Evolutionary conservation across 1,140 invertebrate genomes (phyloP).

Genomic region (Drosophila repletoides): DNA sequence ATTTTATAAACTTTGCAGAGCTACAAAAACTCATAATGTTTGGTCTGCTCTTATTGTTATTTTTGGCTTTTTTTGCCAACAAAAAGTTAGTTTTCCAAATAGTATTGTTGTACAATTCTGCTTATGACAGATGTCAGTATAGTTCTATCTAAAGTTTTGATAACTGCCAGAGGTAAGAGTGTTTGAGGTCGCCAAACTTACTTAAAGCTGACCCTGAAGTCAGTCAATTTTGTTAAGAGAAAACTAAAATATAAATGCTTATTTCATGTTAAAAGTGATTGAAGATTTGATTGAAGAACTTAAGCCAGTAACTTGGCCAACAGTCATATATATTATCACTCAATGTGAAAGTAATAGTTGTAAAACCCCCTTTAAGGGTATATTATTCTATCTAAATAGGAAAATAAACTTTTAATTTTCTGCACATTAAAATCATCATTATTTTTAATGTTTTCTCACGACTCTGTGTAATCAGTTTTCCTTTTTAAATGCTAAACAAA

Average conservation of each 20-base stretch:
- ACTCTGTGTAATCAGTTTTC: background rate
- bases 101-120: conserved; percentile 23
- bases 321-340: no score
- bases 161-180: conserved; percentile 20
- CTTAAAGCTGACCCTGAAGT: background rate
- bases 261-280: no score
- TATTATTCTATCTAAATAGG: no score
- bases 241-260: no score
- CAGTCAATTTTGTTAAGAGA: conserved; percentile 4
- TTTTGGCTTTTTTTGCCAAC: conserved; percentile 9
- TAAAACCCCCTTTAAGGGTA: no score
- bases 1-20: conserved; percentile 31
- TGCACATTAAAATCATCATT: background rate
- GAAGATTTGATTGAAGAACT: background rate
- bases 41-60: conserved; percentile 16
- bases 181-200: conserved; percentile 7
- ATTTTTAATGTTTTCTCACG: background rate
- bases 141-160: conserved; percentile 21
- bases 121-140: conserved; percentile 44
- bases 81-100: conserved; percentile 38
- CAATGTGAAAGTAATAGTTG: no score
- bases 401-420: background rate
- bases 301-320: no score
- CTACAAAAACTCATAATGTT: conserved; percentile 10
- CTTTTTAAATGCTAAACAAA: conserved; percentile 19